Base-by-base conservation (phyloP, 2,888 invertebrate genomes). In the Drosophila paramelanica region DNA sequence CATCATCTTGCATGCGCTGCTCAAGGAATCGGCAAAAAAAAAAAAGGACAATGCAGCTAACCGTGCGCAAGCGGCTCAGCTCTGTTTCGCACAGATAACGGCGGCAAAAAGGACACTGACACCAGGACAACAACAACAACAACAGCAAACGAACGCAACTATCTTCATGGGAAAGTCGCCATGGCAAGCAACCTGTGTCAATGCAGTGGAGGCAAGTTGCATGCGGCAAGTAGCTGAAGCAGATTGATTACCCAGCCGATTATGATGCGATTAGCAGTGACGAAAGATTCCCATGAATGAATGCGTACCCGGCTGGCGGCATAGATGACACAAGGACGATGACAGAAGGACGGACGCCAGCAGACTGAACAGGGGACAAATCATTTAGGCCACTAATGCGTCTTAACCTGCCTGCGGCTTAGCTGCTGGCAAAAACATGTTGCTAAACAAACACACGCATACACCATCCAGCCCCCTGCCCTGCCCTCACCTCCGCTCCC, bases 41-140 rank as follows among this genome's bases (percentile, higher is more conserved):
- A 52, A 87, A 88, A 81, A 82, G 81, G 78, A 90, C 90, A 90
- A 90, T 87, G 77, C 81, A 78, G 75, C 83, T 88, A 91, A 89
- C 88, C 89, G 89, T 91, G 91, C 90, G 90, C 90, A 89, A 89
- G 80, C 79, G 77, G 88, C 89, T 91, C 84, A 90, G 87, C 81
- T 39, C 81, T 72, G 50, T 81, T 46, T 75, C 76, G 65, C 78
- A 67, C 65, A 83, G 87, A 89, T 88, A 89, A 80, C 80, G 90
- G 89, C 90, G 85, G 89, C 76, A 88, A 90, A 90, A 90, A 89
- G 90, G 90, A 90, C 90, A 75, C 67, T 55, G 64, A 13, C 52
- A 57, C 52, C 58, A 79, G 62, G 38, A 36, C 17, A 17, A 17
- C 17, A 17, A 17, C 17, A 17, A 17, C 17, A 17, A 17, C 17